These are phyloP conservation scores for Molossus molossus DNA, from an alignment of 2,797 vertebrate species.

Conservation along the genomic window DNA sequence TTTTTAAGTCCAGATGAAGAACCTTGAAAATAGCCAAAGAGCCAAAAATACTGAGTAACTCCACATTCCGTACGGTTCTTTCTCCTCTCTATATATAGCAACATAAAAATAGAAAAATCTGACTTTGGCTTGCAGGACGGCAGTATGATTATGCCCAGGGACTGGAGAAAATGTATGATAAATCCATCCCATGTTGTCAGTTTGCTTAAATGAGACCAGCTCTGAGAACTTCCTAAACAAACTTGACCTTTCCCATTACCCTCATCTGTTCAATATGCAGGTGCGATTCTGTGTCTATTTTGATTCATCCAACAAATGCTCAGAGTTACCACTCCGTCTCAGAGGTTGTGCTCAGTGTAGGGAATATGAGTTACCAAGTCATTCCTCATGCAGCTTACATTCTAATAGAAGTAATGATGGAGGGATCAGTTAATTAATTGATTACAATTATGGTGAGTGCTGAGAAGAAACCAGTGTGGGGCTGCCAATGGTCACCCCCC, in stretches of 20 bases:
- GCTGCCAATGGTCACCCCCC: background rate
- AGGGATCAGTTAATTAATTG: background rate
- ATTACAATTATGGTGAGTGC: background rate
- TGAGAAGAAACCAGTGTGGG: background rate
- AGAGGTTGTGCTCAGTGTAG: background rate
- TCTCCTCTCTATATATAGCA: slow-evolving; percentile 82
- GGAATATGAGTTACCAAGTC: background rate
- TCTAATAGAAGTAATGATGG: background rate
- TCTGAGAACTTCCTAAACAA: background rate
- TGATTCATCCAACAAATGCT: background rate
- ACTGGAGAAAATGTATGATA: slow-evolving; percentile 7
- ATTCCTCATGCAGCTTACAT: background rate
- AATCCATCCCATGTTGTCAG: background rate
- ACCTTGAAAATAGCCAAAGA: slow-evolving; percentile 84
- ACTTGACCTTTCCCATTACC: background rate
- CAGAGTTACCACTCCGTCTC: background rate
- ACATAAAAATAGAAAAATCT: slow-evolving; percentile 76
- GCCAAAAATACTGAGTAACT: slow-evolving; percentile 81
- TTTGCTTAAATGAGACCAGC: background rate
- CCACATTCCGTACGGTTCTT: slow-evolving; percentile 56
- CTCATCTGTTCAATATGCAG: background rate
- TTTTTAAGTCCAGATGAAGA: slow-evolving; percentile 82
- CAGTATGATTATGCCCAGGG: background rate
- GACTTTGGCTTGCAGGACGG: slow-evolving; percentile 52
- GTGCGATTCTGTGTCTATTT: background rate